Percentiles rank a stretch among this genome's conserved stretches.
phyloP scores from a whole-genome alignment of 92 coral and sea anemone species.

The Paragorgia papillata region DNA sequence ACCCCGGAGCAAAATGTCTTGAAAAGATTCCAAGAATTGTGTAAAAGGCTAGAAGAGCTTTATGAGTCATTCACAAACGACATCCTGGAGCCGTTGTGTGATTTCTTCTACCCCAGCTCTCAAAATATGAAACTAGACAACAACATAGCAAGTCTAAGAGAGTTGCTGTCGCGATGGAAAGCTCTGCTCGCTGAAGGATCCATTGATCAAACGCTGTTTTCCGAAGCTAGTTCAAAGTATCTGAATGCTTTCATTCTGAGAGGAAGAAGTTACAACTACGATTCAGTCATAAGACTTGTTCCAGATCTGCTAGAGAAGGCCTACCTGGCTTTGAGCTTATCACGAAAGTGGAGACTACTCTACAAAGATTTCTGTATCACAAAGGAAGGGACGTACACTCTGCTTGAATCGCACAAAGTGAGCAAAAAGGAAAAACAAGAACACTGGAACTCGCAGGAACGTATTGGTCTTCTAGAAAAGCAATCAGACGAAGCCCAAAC shows the following conservation, averaged over 20 bases:
- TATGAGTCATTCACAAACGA: slow-evolving; percentile 64
- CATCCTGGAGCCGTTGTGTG: slow-evolving; percentile 73
- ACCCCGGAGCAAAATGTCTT: slow-evolving; percentile 75
- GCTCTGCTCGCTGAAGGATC: slow-evolving; percentile 72
- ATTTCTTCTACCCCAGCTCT: slow-evolving; percentile 71
- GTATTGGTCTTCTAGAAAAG: slow-evolving; percentile 62
- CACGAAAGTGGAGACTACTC: slow-evolving; percentile 87
- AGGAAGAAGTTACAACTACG: slow-evolving; percentile 80
- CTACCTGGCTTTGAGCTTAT: slow-evolving; percentile 78
- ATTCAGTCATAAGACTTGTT: slow-evolving; percentile 75
- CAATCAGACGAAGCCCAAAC: slow-evolving; percentile 78
- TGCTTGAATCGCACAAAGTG: slow-evolving; percentile 48
- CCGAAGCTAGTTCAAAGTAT: slow-evolving; percentile 69
- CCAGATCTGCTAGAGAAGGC: slow-evolving; percentile 94
- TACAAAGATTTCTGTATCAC: slow-evolving; percentile 25
- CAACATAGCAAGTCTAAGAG: slow-evolving; percentile 73
- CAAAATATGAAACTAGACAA: slow-evolving; percentile 54
- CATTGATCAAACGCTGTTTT: slow-evolving; percentile 74
- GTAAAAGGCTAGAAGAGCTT: slow-evolving; percentile 65
- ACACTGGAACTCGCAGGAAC: slow-evolving; percentile 49
- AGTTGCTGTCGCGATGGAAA: slow-evolving; percentile 72
- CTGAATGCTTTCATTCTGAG: slow-evolving; percentile 73
- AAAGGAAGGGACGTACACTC: slow-evolving; percentile 73
- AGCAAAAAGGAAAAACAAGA: slow-evolving; percentile 49
- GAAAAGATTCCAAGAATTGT: slow-evolving; percentile 77